Conservation (phyloP, 1,140 invertebrate genomes). For the Bombus balteatus region DNA sequence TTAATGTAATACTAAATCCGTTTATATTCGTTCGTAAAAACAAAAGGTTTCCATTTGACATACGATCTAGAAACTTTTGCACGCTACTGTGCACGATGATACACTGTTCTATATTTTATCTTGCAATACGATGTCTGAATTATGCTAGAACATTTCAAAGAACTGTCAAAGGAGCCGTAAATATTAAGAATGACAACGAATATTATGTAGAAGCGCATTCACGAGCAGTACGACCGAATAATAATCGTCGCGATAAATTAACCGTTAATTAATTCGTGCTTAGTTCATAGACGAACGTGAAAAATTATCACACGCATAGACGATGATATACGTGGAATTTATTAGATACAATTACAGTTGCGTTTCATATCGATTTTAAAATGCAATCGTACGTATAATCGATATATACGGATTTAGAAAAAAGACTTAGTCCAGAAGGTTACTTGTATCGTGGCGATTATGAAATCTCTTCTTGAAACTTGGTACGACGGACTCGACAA, state of each 20-base stretch:
- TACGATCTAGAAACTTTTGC: not conserved
- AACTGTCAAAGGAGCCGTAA: slow-evolving; percentile 6
- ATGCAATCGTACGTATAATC: no score
- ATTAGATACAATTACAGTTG: not conserved
- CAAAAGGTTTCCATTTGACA: not conserved
- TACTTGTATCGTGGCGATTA: no score
- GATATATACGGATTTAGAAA: no score
- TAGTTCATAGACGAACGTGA: not conserved
- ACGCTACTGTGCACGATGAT: not conserved
- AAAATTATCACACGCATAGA: not conserved
- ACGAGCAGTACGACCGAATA: not conserved
- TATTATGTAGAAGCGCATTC: not conserved
- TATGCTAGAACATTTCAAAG: not conserved
- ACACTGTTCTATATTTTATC: not conserved
- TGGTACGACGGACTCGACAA: no score
- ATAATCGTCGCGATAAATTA: not conserved
- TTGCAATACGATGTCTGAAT: not conserved
- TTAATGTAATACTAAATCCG: not conserved
- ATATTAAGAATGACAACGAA: slow-evolving; percentile 9
- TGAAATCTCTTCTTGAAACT: no score
- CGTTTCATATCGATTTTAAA: not conserved
- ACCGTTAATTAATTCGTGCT: not conserved
- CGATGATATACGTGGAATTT: not conserved
- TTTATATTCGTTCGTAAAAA: not conserved
- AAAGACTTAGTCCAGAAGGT: no score